These are phyloP conservation scores for Perca fluviatilis DNA, from an alignment of 2,113 vertebrate genomes.

Conservation along the genomic window DNA sequence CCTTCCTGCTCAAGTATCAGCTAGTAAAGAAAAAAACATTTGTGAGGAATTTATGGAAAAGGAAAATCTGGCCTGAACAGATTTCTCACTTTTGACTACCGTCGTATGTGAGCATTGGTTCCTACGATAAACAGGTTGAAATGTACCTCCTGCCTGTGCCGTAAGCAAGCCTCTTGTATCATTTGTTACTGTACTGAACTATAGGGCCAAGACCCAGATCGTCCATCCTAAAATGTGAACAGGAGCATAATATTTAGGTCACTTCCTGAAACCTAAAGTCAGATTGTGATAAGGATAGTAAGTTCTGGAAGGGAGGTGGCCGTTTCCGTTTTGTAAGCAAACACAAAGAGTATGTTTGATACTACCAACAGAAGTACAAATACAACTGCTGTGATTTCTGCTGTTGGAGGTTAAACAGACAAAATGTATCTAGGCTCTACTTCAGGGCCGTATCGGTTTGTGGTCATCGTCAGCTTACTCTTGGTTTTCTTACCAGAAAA, in stretches of 20 bases:
- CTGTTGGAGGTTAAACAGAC: background rate
- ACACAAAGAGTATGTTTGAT: constrained; percentile 8
- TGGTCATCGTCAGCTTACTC: background rate
- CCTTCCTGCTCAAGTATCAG: constrained; percentile 30
- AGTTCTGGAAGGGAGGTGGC: background rate
- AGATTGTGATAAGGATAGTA: constrained; percentile 7
- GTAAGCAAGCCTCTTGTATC: background rate
- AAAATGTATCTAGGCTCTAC: background rate
- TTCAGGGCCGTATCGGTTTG: background rate
- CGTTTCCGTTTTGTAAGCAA: constrained; percentile 61
- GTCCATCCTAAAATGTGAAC: background rate
- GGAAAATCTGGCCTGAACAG: background rate
- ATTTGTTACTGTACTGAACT: background rate
- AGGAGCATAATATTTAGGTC: background rate
- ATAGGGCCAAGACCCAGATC: background rate
- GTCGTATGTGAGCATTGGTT: background rate
- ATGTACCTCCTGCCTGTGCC: background rate
- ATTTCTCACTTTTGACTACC: constrained; percentile 9
- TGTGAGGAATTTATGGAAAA: constrained; percentile 19
- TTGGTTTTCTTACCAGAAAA: background rate
- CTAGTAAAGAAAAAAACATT: background rate
- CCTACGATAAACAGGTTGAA: background rate
- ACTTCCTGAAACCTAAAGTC: constrained; percentile 22
- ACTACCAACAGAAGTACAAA: background rate
- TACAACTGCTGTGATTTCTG: background rate